phyloP scores from a whole-genome alignment of 2,113 vertebrate genomes.

The Paralichthys olivaceus region DNA sequence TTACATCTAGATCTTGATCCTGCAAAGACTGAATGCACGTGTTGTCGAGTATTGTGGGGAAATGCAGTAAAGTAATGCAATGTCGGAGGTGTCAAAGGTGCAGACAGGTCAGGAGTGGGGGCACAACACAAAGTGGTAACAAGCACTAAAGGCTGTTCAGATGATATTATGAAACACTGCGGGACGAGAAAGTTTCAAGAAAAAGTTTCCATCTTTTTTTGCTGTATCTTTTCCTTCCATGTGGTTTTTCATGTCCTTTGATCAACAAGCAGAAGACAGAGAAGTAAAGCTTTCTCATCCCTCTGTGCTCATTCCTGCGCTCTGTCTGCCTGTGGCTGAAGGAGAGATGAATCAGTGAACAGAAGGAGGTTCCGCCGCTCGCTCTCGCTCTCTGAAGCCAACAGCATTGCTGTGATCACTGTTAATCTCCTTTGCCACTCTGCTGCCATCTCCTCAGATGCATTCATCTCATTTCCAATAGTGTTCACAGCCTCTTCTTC shows the following conservation, averaged over 20 bases:
- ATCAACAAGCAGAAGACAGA: conserved; percentile 74
- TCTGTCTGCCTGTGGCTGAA: conserved; percentile 62
- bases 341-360: conserved; percentile 70
- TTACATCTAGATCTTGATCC: not conserved
- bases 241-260: conserved; percentile 64
- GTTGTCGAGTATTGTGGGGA: no score
- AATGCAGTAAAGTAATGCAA: no score
- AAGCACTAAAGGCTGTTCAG: not conserved
- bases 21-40: not conserved
- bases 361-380: conserved; percentile 69
- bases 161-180: conserved; percentile 30
- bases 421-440: conserved; percentile 79
- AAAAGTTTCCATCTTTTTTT: conserved; percentile 48
- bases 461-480: conserved; percentile 76
- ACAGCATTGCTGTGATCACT: conserved; percentile 76
- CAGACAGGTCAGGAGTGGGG: not conserved
- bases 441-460: conserved; percentile 74
- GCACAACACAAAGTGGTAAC: not conserved
- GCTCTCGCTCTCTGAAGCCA: conserved; percentile 69
- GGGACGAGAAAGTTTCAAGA: conserved; percentile 56
- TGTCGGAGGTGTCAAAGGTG: conserved; percentile 4
- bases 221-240: conserved; percentile 39
- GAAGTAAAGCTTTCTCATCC: conserved; percentile 71
- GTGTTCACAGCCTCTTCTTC: conserved; percentile 64
- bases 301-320: conserved; percentile 65